Evolutionary conservation across 2,888 invertebrate genomes (phyloP).

Genomic region (Lycocerus yunnanus): DNA sequence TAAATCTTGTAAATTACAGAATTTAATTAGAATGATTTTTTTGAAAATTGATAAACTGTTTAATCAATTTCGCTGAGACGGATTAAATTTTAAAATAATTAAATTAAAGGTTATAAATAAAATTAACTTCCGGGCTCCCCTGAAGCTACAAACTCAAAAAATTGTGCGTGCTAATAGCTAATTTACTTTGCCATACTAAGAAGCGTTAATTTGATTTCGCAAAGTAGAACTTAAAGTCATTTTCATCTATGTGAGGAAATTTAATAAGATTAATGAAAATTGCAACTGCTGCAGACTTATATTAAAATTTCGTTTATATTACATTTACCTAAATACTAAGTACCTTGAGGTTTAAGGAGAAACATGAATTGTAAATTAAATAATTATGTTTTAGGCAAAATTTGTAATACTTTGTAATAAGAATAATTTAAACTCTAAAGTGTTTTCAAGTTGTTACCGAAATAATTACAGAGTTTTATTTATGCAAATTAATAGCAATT

Average conservation of each 20-base stretch:
- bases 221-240: not conserved
- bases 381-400: not conserved
- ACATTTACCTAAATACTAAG: not conserved
- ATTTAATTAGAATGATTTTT: not conserved
- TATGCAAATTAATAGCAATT: not conserved
- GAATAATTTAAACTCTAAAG: not conserved
- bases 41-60: not conserved
- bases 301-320: not conserved
- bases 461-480: not conserved
- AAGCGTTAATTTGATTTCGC: slow-evolving; percentile 1
- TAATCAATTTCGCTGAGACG: not conserved
- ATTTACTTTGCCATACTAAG: not conserved
- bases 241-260: not conserved
- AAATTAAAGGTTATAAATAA: not conserved
- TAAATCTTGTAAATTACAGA: not conserved
- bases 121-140: not conserved
- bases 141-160: not conserved
- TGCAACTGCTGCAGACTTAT: not conserved
- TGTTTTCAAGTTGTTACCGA: not conserved
- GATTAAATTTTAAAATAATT: not conserved
- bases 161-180: not conserved
- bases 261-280: slow-evolving; percentile 6
- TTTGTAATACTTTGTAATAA: not conserved
- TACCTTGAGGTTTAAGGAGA: not conserved
- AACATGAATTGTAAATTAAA: not conserved